phyloP scores from a whole-genome alignment of 2,797 vertebrate genomes.

The Phylloscopus collybita region DNA sequence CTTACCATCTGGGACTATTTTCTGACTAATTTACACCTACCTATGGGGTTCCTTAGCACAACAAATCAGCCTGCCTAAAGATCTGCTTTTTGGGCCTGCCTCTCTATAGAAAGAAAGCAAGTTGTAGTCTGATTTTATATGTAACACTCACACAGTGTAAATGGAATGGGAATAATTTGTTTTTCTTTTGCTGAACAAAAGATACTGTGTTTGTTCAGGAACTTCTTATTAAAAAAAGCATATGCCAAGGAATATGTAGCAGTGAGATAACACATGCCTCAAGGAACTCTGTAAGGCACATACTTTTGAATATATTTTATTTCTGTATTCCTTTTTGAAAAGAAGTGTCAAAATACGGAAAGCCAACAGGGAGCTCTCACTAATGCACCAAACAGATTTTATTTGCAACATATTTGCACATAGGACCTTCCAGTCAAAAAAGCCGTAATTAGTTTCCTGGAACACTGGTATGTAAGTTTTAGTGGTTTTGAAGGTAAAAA shows the following conservation, averaged over 20 bases:
- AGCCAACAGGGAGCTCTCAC: conserved; percentile 6
- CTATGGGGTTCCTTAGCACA: neutral
- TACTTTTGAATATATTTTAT: conserved; percentile 44
- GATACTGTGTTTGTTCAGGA: neutral
- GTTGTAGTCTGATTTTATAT: neutral
- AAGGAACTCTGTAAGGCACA: neutral
- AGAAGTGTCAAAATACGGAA: neutral
- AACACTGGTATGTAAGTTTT: neutral
- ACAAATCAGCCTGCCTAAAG: neutral
- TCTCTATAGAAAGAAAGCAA: neutral
- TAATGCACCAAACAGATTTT: conserved; percentile 12
- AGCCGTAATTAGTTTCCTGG: neutral
- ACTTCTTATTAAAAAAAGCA: neutral
- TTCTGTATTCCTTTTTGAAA: conserved; percentile 20
- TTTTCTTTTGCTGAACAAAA: conserved; percentile 46
- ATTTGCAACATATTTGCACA: neutral
- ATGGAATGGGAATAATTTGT: neutral
- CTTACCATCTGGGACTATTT: neutral
- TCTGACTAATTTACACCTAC: conserved; percentile 18
- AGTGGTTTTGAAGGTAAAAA: neutral
- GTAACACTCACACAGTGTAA: neutral
- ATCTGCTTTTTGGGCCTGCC: conserved; percentile 1
- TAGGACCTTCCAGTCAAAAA: neutral
- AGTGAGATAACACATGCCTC: conserved; percentile 52
- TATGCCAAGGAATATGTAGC: conserved; percentile 19